Evolutionary conservation across 2,888 invertebrate species (phyloP).

Genomic region (Apomyelois bistriatella): DNA sequence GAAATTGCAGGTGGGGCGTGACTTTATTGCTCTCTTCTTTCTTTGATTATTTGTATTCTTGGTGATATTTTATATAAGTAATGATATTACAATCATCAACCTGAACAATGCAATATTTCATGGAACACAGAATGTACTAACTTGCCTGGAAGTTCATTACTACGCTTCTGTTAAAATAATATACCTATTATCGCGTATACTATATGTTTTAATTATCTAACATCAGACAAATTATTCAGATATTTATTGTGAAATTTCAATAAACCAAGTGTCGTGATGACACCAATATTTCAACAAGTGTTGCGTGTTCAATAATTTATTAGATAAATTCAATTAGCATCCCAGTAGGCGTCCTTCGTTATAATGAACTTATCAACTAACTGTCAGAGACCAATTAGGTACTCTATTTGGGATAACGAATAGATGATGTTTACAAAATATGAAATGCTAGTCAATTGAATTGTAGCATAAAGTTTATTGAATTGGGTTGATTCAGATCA

Average conservation of each 20-base stretch:
- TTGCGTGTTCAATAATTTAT: constrained; percentile 30
- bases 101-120: neutral
- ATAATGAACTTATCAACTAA: constrained; percentile 41
- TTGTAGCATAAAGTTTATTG: neutral
- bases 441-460: constrained; percentile 5
- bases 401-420: constrained; percentile 24
- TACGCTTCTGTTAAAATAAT: too few relatives aligned
- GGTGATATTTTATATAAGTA: neutral
- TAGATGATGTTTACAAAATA: constrained; percentile 16
- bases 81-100: neutral
- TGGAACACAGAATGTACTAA: too few relatives aligned
- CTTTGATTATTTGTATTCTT: neutral
- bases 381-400: constrained; percentile 31
- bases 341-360: constrained; percentile 41
- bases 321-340: constrained; percentile 45
- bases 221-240: neutral
- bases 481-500: constrained; percentile 5
- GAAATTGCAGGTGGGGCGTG: constrained; percentile 50
- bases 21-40: constrained; percentile 7
- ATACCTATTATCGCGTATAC: too few relatives aligned
- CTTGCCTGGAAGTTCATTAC: too few relatives aligned
- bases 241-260: neutral
- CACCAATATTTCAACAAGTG: constrained; percentile 21
- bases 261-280: constrained; percentile 23
- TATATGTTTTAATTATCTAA: neutral